Evolutionary conservation across 2,797 vertebrate species (phyloP).

Genomic region (Chaunax sp.): DNA sequence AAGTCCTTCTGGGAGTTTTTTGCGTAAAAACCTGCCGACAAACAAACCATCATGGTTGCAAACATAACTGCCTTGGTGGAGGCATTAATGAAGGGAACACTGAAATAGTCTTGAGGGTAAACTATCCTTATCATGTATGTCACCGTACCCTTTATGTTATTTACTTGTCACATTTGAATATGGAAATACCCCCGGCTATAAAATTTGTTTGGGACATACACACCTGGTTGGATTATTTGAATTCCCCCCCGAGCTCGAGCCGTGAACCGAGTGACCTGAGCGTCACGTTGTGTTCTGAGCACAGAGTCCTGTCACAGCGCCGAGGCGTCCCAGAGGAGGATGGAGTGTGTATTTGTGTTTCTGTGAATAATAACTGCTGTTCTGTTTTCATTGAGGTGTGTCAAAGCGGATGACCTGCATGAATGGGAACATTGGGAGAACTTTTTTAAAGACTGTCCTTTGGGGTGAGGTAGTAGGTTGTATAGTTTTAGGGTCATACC

Average conservation of each 20-base stretch:
- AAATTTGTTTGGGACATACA: slow-evolving; percentile 51
- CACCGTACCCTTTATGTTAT: slow-evolving; percentile 12
- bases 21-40: too few species aligned
- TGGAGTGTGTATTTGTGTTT: slow-evolving; percentile 60
- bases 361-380: slow-evolving; percentile 70
- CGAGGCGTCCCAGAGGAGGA: slow-evolving; percentile 48
- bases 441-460: slow-evolving; percentile 88
- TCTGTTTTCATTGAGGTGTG: slow-evolving; percentile 60
- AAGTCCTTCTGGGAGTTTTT: too few species aligned
- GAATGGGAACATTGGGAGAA: slow-evolving; percentile 37
- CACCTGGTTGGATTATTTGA: slow-evolving; percentile 58
- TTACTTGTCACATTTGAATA: slow-evolving; percentile 49
- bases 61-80: too few species aligned
- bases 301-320: slow-evolving; percentile 24
- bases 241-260: slow-evolving; percentile 42
- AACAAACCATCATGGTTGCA: too few species aligned
- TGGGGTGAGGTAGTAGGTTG: slow-evolving; percentile 99
- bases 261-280: slow-evolving; percentile 64
- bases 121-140: neutral
- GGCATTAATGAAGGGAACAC: neutral
- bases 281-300: slow-evolving; percentile 54
- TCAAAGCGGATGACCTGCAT: slow-evolving; percentile 56
- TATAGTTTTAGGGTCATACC: slow-evolving; percentile 99
- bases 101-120: neutral
- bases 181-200: slow-evolving; percentile 47